phyloP scores from a whole-genome alignment of 2,113 vertebrate species.

The Podocnemis expansa region DNA sequence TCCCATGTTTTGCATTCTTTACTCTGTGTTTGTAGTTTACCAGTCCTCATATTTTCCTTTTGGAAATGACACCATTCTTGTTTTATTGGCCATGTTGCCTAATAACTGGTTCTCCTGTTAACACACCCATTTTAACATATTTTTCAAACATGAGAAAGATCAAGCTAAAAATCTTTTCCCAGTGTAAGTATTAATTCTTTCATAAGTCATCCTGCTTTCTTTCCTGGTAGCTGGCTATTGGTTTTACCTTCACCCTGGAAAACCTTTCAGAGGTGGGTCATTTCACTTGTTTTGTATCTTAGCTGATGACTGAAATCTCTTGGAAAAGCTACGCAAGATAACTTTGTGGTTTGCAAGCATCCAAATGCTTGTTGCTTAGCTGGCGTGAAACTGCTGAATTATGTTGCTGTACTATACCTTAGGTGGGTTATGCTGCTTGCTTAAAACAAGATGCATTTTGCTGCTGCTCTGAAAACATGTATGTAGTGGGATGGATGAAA shows the following conservation, averaged over 20 bases:
- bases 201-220: slow-evolving; percentile 5
- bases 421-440: background rate
- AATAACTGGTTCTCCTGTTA: background rate
- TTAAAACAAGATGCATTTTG: background rate
- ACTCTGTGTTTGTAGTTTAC: background rate
- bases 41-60: background rate
- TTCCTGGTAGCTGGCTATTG: slow-evolving; percentile 7
- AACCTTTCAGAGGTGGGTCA: slow-evolving; percentile 10
- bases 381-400: background rate
- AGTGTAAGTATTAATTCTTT: slow-evolving; percentile 7
- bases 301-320: background rate
- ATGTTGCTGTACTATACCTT: background rate
- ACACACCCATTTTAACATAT: slow-evolving; percentile 11
- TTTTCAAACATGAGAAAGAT: slow-evolving; percentile 3
- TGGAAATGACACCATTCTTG: background rate
- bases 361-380: background rate
- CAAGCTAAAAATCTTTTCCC: slow-evolving; percentile 1
- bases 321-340: background rate
- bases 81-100: background rate
- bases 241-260: background rate
- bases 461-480: background rate
- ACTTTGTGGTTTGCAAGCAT: background rate
- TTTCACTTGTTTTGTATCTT: slow-evolving; percentile 22
- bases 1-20: background rate
- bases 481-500: background rate